Conservation (phyloP, 2,888 invertebrate genomes). For the Chironomus riparius region DNA sequence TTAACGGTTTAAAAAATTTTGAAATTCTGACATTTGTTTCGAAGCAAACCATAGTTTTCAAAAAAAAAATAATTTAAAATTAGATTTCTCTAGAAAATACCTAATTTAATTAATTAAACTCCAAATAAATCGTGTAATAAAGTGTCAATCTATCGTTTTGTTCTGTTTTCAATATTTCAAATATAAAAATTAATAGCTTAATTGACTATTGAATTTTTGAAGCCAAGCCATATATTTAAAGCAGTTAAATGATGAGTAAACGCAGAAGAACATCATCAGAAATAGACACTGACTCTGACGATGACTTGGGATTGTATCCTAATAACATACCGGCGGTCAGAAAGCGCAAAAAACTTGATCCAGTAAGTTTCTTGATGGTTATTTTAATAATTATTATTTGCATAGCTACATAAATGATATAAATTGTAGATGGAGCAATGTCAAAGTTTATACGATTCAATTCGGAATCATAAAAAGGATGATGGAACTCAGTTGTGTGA, state of each 20-base stretch:
- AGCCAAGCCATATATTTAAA: not conserved
- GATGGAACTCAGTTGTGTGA: slow-evolving; percentile 88
- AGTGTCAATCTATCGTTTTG: too few relatives aligned
- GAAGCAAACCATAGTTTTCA: too few relatives aligned
- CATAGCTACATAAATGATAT: too few relatives aligned
- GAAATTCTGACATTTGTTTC: too few relatives aligned
- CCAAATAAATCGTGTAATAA: too few relatives aligned
- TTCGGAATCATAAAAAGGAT: slow-evolving; percentile 83
- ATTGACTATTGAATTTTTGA: not conserved
- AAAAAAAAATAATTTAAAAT: too few relatives aligned
- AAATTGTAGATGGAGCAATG: slow-evolving; percentile 70
- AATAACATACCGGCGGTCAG: slow-evolving; percentile 34
- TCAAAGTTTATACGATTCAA: slow-evolving; percentile 86
- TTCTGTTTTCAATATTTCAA: too few relatives aligned
- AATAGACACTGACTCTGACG: slow-evolving; percentile 63
- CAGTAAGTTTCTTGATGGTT: slow-evolving; percentile 44
- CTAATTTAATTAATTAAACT: too few relatives aligned
- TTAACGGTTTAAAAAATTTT: not conserved
- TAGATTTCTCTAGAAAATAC: too few relatives aligned
- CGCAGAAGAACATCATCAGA: slow-evolving; percentile 75
- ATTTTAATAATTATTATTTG: slow-evolving; percentile 6
- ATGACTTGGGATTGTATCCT: slow-evolving; percentile 53
- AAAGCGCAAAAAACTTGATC: slow-evolving; percentile 65
- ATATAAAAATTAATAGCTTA: not conserved
- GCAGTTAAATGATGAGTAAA: slow-evolving; percentile 53